These are phyloP conservation scores for Erinaceus europaeus DNA, from an alignment of 2,113 vertebrate species.

Conservation along the genomic window DNA sequence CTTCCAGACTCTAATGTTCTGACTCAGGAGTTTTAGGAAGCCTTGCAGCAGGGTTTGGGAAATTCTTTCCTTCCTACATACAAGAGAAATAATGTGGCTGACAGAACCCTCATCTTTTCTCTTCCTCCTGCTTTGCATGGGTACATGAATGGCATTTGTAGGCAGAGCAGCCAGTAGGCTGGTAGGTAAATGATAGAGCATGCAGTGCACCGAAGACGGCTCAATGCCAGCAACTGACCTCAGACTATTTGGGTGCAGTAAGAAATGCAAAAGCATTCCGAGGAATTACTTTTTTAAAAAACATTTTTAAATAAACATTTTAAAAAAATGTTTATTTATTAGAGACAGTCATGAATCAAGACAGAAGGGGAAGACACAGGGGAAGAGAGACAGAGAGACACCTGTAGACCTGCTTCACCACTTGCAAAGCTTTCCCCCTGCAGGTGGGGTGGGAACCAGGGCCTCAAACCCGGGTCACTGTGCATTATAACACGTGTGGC, in stretches of 20 bases:
- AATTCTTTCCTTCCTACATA: conserved; percentile 41
- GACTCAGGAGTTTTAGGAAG: background rate
- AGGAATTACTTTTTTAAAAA: too few relatives aligned
- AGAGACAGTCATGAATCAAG: background rate
- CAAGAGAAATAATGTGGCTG: background rate
- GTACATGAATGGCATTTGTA: background rate
- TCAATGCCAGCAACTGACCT: too few relatives aligned
- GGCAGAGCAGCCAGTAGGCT: background rate
- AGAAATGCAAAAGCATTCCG: too few relatives aligned
- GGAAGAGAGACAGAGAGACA: background rate
- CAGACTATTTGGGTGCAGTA: too few relatives aligned
- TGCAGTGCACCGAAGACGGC: too few relatives aligned
- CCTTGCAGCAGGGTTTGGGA: background rate
- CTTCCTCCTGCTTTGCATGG: conserved; percentile 37
- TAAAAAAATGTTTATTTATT: too few relatives aligned
- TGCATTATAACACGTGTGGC: too few relatives aligned
- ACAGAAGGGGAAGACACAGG: background rate
- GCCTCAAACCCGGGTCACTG: too few relatives aligned
- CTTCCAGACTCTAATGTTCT: conserved; percentile 3
- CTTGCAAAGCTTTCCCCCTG: too few relatives aligned
- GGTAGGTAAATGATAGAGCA: background rate
- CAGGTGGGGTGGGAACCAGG: too few relatives aligned
- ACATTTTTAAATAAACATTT: too few relatives aligned
- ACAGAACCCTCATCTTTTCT: background rate
- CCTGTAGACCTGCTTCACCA: too few relatives aligned